Base-by-base conservation (phyloP, 2,797 vertebrate genomes). In the Cetoscarus ocellatus region DNA sequence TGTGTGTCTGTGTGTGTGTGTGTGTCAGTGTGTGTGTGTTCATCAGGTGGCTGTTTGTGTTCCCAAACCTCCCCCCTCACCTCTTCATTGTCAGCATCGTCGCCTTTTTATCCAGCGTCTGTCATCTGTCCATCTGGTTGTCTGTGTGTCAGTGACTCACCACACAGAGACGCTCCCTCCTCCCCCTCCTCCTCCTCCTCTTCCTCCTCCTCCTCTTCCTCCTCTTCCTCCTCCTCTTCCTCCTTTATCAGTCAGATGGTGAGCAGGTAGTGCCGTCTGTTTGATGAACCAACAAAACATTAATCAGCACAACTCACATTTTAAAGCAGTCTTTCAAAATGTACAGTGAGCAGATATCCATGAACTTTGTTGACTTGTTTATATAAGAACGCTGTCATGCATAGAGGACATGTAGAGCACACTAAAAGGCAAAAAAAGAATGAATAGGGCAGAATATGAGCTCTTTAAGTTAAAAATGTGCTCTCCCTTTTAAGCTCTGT, bases 41-140 rank as follows among this genome's bases (percentile, higher is more conserved):
- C 59, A 73, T 83, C 82, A 86, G 88, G 83, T 80, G 85, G 89
- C 66, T 82, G 83, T 84, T 80, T 67, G 51, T 36, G 55, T 70
- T 40, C 44, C 54, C 70, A 40, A 84, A 80, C 68, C 57, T 61
- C 86, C 70, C 27, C 61, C 76, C 73, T 63, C 64, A 68, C 63
- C 75, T 70, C 69, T 57, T 86, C 79, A 60, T 47, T 47, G 35
- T 73, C 87, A 81, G 62, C 57, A 61, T 60, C 17, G 36, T 52
- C 27, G 57, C 73, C 85, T 73, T 67, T 27, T 91, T 80, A 85
- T 88, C 73, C 70, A 57, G 42, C 47, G 73, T 64, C 79, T 80
- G 77, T 78, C 72, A 62, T 77, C 75, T 64, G 27, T 56, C 65
- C 10, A 34, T 17, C 70, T 10, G 19, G 59, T 42, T 49, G 65